Conservation (phyloP, 2,113 vertebrate genomes). For the Actenoides hombroni region DNA sequence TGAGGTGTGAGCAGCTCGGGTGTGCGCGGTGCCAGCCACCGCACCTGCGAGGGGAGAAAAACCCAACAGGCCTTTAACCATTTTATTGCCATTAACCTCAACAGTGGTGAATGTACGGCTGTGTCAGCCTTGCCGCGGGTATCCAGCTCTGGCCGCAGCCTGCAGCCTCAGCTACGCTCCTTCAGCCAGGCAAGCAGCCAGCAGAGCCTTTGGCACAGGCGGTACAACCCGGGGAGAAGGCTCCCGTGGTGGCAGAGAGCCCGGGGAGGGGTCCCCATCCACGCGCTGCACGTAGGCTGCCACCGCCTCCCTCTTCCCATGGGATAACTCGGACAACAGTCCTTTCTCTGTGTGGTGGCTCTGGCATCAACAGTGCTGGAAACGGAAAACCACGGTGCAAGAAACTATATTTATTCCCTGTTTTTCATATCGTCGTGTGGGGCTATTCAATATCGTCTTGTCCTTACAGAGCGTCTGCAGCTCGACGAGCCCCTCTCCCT, state of each 20-base stretch:
- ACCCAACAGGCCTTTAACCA: neutral
- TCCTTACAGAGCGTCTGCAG: neutral
- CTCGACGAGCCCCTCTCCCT: neutral
- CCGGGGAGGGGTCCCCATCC: neutral
- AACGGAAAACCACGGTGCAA: neutral
- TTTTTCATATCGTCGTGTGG: neutral
- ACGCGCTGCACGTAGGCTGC: neutral
- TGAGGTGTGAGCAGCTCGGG: neutral
- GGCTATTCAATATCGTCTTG: neutral
- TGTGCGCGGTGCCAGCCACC: neutral
- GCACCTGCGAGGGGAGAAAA: neutral
- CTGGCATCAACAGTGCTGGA: neutral
- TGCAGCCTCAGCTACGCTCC: neutral
- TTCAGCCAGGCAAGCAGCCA: neutral
- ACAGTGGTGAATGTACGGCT: accelerated
- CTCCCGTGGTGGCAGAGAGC: neutral
- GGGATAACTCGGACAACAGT: neutral
- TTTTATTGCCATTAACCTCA: neutral
- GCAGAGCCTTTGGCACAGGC: neutral
- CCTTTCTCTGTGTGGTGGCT: neutral
- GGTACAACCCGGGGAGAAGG: neutral
- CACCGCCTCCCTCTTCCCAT: accelerated
- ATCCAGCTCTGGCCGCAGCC: neutral
- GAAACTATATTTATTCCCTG: neutral
- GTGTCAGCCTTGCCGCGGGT: neutral